Evolutionary conservation across 1,140 invertebrate genomes (phyloP), one percentile per base, ranked within the genome.

Genomic region (Sinonovacula constricta): DNA sequence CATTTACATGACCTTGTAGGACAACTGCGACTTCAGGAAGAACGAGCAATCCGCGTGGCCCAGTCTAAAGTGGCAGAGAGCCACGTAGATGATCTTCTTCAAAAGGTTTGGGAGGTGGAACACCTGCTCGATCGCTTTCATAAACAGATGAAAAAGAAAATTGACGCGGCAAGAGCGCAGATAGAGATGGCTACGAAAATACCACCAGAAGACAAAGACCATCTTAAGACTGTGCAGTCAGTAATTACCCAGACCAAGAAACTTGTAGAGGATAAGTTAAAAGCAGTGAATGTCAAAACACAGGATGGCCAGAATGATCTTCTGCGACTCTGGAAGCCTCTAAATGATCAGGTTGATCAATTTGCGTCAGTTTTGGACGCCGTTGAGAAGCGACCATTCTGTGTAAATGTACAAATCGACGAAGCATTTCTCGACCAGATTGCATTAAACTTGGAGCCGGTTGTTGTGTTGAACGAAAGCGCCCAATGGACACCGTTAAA

Each of bases 101-200:
- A 76, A 54, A 76, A 76, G 24, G 72, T 76, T 0, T 76, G 72
- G 72, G 72, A 76, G 22, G 72, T 56, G 3, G 72, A 76, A 1
- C 72, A 76, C 59, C 45, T 76, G 18, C 30, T 76, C 18, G 72
- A 76, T 51, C 49, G 72, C 5, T 76, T 76, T 65, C 51, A 66
- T 26, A 66, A 67, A 45, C 62, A 76, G n/a, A 76, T 76, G 72
- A 76, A 76, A 63, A 76, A 76, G 22, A 76, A 76, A 15, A 31
- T 76, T 15, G 45, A 76, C 28, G 72, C 66, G 28, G 53, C 51
- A n/a, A 33, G 49, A 34, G 28, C 49, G 33, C 72, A 76, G 33
- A 76, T 76, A 10, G 72, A 76, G 45, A 45, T 51, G 30, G 72
- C 72, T 22, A 76, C 72, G 22, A 54, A 54, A 31, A 76, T 67